Conservation (phyloP, 2,113 vertebrate genomes). For the Lampris incognitus region DNA sequence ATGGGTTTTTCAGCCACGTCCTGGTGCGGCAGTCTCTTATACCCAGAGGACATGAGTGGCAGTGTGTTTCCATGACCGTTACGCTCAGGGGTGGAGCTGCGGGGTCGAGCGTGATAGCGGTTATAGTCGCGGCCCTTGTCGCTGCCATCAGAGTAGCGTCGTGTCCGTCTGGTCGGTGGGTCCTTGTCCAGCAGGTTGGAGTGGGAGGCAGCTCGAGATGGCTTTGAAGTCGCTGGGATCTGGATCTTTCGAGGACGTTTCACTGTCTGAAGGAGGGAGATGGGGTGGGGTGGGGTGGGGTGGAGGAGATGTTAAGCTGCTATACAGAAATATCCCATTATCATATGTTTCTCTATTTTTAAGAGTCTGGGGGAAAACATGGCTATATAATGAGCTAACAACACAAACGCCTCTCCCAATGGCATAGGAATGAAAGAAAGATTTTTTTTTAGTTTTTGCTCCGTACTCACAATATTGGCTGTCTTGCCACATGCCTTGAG, state of each 20-base stretch:
- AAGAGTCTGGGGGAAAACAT: not conserved
- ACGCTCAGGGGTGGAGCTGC: slow-evolving; percentile 70
- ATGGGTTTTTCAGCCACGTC: slow-evolving; percentile 82
- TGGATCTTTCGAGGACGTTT: slow-evolving; percentile 90
- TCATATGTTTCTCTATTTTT: not conserved
- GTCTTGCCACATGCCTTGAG: slow-evolving; percentile 89
- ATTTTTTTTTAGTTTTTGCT: not conserved
- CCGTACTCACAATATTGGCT: slow-evolving; percentile 89
- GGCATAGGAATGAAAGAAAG: not conserved
- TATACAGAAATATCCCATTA: no score
- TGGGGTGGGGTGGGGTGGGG: not conserved
- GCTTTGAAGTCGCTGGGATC: slow-evolving; percentile 76
- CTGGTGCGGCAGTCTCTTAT: slow-evolving; percentile 86
- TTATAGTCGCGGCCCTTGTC: slow-evolving; percentile 74
- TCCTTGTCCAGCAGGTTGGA: slow-evolving; percentile 76
- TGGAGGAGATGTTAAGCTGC: no score
- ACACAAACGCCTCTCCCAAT: no score
- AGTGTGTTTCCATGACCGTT: slow-evolving; percentile 78
- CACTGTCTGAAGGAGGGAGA: slow-evolving; percentile 82
- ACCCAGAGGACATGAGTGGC: slow-evolving; percentile 88
- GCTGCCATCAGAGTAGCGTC: slow-evolving; percentile 86
- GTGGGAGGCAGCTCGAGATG: slow-evolving; percentile 64
- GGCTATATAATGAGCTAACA: not conserved
- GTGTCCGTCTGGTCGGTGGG: not conserved
- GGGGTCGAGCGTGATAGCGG: slow-evolving; percentile 65